Evolutionary conservation across 1,140 invertebrate genomes (phyloP), one percentile per base, ranked within the genome.

Genomic region (Idris sp.): DNA sequence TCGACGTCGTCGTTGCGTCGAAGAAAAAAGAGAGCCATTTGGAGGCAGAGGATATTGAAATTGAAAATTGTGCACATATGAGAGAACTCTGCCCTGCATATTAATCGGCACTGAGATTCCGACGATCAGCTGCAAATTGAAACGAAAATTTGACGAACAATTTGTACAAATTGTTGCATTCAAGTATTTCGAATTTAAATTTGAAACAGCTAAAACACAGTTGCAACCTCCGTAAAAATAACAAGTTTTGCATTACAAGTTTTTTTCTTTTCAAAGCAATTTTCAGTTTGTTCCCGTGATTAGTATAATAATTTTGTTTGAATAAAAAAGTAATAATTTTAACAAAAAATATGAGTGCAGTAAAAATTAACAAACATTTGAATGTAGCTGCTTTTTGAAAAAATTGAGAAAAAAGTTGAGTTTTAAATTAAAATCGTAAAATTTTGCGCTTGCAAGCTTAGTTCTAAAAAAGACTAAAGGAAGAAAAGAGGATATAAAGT

Each of bases 41-140:
- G 74, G 81, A 7, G 88, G 88, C 18, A 88, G n/a, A 4, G 67
- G 28, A 53, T 85, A 89, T 74, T 89, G 88, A 54, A 88, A 87
- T 78, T 89, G 88, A 31, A 89, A 61, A 75, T 88, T 88, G 33
- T 86, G 82, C 0, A 79, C 83, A 56, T 85, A 87, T 14, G 80
- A 75, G 16, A 89, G 19, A 46, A 73, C 76, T 48, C 79, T 80
- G n/a, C 80, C 81, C 0, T 82, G 77, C 13, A 88, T 49, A 7
- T 83, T 76, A 13, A 89, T 82, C 2, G 88, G 88, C 5, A 87
- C 67, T 1, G 84, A 76, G 14, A 85, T 77, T 36, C 88, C 88
- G 8, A 84, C 44, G 19, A 88, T 71, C 19, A 89, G 67, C 88
- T 88, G 59, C 11, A 65, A 75, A 59, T 30, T 2, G 48, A 38